Conservation (phyloP, 2,113 vertebrate species). For the Ovis canadensis region DNA sequence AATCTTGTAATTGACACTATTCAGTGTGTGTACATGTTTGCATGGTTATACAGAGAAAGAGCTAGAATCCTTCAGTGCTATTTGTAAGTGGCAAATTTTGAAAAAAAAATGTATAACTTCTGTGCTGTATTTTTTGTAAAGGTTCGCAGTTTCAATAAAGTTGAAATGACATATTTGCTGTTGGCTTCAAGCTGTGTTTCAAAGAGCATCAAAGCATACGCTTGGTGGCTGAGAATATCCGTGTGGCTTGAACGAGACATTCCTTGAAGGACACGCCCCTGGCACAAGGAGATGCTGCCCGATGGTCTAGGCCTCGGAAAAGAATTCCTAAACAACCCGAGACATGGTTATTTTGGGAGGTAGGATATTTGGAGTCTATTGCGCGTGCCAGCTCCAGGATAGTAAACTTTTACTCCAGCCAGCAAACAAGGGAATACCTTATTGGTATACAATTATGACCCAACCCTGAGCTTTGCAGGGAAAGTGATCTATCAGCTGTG, state of each 20-base stretch:
- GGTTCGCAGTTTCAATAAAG: not conserved
- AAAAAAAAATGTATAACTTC: not conserved
- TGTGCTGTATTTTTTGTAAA: not conserved
- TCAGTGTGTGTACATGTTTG: fast-evolving
- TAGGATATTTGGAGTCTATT: not conserved
- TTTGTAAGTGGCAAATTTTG: not conserved
- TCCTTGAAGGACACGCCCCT: not conserved
- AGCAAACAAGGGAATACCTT: not conserved
- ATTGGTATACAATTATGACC: not conserved
- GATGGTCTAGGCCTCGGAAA: not conserved
- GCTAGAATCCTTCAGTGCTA: fast-evolving
- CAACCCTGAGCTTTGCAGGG: not conserved
- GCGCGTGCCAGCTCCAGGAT: no score
- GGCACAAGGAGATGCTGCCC: not conserved
- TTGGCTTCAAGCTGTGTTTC: fast-evolving
- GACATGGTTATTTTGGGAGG: not conserved
- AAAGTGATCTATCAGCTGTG: not conserved
- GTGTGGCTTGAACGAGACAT: not conserved
- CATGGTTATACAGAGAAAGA: not conserved
- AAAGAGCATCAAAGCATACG: not conserved
- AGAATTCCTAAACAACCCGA: not conserved
- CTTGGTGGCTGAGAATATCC: not conserved
- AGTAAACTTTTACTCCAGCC: not conserved
- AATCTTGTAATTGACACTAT: not conserved
- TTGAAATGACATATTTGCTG: not conserved